These are phyloP conservation scores for Zelostemma sp. DNA, from an alignment of 1,140 invertebrate genomes.

Conservation along the genomic window DNA sequence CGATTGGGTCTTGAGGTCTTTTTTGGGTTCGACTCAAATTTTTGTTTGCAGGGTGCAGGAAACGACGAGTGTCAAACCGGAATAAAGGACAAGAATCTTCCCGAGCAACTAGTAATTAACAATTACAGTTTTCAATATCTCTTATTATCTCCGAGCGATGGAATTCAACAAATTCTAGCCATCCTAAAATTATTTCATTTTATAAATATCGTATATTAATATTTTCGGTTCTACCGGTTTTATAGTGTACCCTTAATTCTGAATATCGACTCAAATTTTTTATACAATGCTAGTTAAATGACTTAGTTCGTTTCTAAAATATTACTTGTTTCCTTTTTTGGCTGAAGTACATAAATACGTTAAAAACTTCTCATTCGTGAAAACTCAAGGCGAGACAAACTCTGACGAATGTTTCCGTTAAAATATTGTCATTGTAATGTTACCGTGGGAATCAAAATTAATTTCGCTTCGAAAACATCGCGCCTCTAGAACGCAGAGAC, in stretches of 20 bases:
- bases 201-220: constrained; percentile 18
- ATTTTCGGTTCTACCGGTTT: background rate
- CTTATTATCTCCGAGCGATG: constrained; percentile 6
- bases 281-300: constrained; percentile 22
- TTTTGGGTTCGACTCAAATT: constrained; percentile 16
- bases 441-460: constrained; percentile 4
- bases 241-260: background rate
- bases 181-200: constrained; percentile 10
- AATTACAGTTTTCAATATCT: constrained; percentile 29
- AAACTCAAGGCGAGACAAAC: constrained; percentile 31
- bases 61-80: too few relatives aligned
- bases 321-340: background rate
- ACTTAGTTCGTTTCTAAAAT: constrained; percentile 7
- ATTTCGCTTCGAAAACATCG: constrained; percentile 11
- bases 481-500: background rate
- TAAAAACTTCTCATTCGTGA: constrained; percentile 11
- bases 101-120: constrained; percentile 55
- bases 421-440: constrained; percentile 52
- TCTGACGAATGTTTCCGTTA: constrained; percentile 30
- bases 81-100: too few relatives aligned
- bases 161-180: constrained; percentile 10
- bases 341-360: background rate
- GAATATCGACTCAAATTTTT: constrained; percentile 13
- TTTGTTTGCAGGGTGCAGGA: too few relatives aligned
- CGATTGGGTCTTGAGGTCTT: constrained; percentile 8